A percentile compares a stretch with the other conserved stretches of the same genome.
phyloP scores from a whole-genome alignment of 2,888 invertebrate species.

The Cinara cedri region DNA sequence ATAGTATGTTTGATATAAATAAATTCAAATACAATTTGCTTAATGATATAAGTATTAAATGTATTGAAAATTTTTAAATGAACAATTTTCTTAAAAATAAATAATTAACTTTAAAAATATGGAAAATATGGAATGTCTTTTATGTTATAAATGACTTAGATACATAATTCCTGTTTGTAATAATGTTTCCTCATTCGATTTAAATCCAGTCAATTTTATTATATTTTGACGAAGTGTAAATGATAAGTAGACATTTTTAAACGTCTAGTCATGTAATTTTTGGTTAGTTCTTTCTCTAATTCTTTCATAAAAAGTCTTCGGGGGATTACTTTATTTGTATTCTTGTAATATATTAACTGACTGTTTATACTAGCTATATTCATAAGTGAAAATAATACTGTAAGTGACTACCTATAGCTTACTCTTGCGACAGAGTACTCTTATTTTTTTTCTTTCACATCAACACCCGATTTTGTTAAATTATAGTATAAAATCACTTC shows the following conservation, averaged over 20 bases:
- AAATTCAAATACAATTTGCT: no score
- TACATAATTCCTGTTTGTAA: no score
- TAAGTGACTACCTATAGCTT: slow-evolving; percentile 7
- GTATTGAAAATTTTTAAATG: no score
- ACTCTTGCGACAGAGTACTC: slow-evolving; percentile 17
- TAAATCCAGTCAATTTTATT: no score
- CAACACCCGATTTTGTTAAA: neutral
- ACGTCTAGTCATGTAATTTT: neutral
- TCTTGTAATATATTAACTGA: neutral
- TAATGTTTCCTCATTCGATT: no score
- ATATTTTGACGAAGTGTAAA: neutral
- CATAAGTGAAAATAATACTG: slow-evolving; percentile 21
- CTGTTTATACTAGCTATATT: slow-evolving; percentile 29
- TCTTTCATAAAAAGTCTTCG: neutral
- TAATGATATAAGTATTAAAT: no score
- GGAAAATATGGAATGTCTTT: no score
- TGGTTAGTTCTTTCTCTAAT: slow-evolving; percentile 23
- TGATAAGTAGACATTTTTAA: neutral
- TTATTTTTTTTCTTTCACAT: neutral
- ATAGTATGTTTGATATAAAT: no score
- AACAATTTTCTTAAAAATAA: no score
- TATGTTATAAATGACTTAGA: no score
- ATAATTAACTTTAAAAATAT: no score
- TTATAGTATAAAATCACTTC: neutral
- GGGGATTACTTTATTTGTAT: slow-evolving; percentile 15